Evolutionary conservation across 2,888 invertebrate species (phyloP).

Genomic region (Dryococelus australis): DNA sequence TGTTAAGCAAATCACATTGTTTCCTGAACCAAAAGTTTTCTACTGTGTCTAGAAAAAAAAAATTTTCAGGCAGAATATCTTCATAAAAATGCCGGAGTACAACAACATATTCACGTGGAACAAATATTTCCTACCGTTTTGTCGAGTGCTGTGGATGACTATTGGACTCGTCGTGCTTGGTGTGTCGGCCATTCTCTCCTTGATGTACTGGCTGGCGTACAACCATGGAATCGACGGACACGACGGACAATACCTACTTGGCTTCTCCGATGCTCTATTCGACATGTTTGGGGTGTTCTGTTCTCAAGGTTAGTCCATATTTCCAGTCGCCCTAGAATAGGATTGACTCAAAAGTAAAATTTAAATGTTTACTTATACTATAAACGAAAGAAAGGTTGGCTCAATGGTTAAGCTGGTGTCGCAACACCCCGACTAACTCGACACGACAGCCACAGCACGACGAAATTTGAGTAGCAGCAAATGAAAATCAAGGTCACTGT

Average conservation of each 20-base stretch:
- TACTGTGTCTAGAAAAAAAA: neutral
- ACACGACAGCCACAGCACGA: too few species aligned
- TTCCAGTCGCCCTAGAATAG: too few species aligned
- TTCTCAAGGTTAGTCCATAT: neutral
- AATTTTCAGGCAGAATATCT: slow-evolving; percentile 18
- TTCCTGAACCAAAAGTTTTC: too few species aligned
- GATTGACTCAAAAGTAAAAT: too few species aligned
- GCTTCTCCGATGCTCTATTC: slow-evolving; percentile 17
- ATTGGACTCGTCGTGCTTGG: neutral
- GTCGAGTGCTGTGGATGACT: slow-evolving; percentile 17
- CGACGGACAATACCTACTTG: neutral
- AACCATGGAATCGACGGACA: neutral
- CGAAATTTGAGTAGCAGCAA: too few species aligned
- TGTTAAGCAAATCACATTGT: too few species aligned
- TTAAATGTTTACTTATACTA: too few species aligned
- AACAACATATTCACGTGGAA: neutral
- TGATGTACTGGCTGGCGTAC: neutral
- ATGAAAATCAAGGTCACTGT: too few species aligned
- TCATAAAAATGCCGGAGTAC: slow-evolving; percentile 21
- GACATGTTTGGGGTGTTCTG: slow-evolving; percentile 10
- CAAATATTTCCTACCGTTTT: slow-evolving; percentile 5
- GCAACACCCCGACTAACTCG: too few species aligned
- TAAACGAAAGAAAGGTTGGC: too few species aligned
- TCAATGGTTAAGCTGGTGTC: too few species aligned
- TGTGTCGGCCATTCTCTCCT: neutral